These are phyloP conservation scores for Cetoscarus ocellatus DNA, from an alignment of 2,797 vertebrate species.

Conservation along the genomic window DNA sequence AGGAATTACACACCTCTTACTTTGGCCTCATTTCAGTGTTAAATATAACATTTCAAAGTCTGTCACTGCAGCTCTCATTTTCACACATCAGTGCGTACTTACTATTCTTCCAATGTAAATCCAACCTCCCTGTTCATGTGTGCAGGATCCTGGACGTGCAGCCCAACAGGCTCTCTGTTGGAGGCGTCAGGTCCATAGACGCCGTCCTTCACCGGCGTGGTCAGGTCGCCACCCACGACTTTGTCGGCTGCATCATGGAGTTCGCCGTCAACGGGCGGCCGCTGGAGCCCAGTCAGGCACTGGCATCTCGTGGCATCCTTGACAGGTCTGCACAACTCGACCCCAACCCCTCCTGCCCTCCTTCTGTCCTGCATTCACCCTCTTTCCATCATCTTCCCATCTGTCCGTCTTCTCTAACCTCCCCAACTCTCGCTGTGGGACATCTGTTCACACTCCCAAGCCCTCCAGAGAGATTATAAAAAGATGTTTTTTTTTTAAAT, in stretches of 20 bases:
- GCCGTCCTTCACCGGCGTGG: conserved; percentile 92
- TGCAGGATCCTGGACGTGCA: conserved; percentile 96
- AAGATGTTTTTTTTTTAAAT: conserved; percentile 63
- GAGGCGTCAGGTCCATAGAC: conserved; percentile 92
- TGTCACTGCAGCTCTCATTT: background rate
- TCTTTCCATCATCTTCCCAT: conserved; percentile 46
- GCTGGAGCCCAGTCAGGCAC: conserved; percentile 95
- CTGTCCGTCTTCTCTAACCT: conserved; percentile 65
- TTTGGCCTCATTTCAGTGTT: too few relatives aligned
- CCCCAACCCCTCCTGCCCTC: conserved; percentile 15
- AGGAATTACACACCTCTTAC: too few relatives aligned
- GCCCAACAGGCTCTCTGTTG: conserved; percentile 94
- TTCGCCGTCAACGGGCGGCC: conserved; percentile 97
- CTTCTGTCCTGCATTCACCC: conserved; percentile 5
- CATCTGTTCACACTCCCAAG: conserved; percentile 71
- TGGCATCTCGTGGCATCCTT: conserved; percentile 93
- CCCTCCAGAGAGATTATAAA: conserved; percentile 50
- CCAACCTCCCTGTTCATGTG: conserved; percentile 17
- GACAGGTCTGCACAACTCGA: conserved; percentile 88
- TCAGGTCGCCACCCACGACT: conserved; percentile 96
- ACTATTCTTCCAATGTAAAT: conserved; percentile 9
- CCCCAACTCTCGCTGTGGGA: conserved; percentile 63
- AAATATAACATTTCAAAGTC: too few relatives aligned
- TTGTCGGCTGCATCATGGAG: conserved; percentile 98
- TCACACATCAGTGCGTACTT: conserved; percentile 15